A percentile compares a stretch with the other conserved stretches of the same genome.
phyloP scores from a whole-genome alignment of 2,113 vertebrate genomes.

The Hyaena hyaena region DNA sequence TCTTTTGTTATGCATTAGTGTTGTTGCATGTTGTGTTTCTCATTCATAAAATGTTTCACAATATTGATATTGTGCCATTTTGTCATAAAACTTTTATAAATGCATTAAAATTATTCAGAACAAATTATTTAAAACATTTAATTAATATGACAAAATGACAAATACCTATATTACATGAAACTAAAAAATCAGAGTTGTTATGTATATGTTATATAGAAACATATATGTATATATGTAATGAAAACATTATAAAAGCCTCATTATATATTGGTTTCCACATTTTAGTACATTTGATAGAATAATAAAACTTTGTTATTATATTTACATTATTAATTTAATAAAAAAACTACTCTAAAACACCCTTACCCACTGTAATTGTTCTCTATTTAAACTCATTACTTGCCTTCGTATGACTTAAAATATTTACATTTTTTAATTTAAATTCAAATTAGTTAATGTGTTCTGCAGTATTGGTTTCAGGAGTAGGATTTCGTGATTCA shows the following conservation, averaged over 20 bases:
- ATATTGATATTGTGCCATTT: not conserved
- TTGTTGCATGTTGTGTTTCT: not conserved
- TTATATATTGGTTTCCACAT: not conserved
- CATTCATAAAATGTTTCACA: not conserved
- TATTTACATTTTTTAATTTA: not conserved
- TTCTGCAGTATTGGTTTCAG: too few species aligned
- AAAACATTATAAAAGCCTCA: not conserved
- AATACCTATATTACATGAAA: not conserved
- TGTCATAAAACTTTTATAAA: not conserved
- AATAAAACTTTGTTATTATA: not conserved
- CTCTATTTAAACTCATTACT: not conserved
- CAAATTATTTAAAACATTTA: not conserved
- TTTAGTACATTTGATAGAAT: not conserved
- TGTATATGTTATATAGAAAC: not conserved
- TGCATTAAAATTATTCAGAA: not conserved
- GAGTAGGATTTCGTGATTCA: too few species aligned
- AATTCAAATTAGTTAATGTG: too few species aligned
- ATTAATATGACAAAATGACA: not conserved
- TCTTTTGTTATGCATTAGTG: not conserved
- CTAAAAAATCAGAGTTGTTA: not conserved
- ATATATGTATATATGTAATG: not conserved
- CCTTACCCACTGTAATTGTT: not conserved
- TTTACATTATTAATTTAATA: constrained; percentile 36
- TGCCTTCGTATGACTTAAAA: not conserved
- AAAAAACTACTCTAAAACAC: not conserved